Percentiles rank a stretch among this genome's conserved stretches.
phyloP scores from a whole-genome alignment of 2,888 invertebrate genomes.

The Brachyptera putata region DNA sequence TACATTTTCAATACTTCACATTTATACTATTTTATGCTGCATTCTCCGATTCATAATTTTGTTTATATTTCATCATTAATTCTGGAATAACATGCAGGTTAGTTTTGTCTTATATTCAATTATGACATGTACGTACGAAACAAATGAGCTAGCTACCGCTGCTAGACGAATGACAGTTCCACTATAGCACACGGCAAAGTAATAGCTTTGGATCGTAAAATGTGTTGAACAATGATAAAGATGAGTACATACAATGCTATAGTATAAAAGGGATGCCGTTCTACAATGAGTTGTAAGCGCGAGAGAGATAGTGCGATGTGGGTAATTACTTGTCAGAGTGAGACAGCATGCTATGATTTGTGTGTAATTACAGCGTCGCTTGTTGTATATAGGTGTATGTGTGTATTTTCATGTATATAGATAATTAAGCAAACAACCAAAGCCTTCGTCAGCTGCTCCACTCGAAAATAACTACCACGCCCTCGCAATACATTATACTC shows the following conservation, averaged over 20 bases:
- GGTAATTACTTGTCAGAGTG: not conserved
- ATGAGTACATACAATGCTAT: too few relatives aligned
- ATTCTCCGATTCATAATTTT: too few relatives aligned
- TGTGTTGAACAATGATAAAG: slow-evolving; percentile 3
- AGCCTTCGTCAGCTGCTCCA: slow-evolving; percentile 18
- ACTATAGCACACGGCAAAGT: too few relatives aligned
- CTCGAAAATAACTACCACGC: slow-evolving; percentile 21
- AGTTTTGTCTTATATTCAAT: too few relatives aligned
- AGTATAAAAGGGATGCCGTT: too few relatives aligned
- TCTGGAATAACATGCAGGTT: too few relatives aligned
- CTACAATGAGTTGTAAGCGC: too few relatives aligned
- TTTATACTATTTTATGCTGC: too few relatives aligned
- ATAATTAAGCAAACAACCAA: slow-evolving; percentile 33
- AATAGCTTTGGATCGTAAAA: slow-evolving; percentile 3
- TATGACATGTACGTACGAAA: too few relatives aligned
- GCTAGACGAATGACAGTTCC: not conserved
- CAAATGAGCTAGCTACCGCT: too few relatives aligned
- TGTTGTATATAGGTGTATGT: not conserved
- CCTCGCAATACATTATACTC: slow-evolving; percentile 16
- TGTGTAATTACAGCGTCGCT: slow-evolving; percentile 8
- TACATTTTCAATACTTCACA: too few relatives aligned
- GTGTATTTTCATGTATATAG: slow-evolving; percentile 19
- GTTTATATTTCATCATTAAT: too few relatives aligned
- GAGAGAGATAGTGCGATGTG: slow-evolving; percentile 9
- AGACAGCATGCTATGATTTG: slow-evolving; percentile 1